Percentiles rank a stretch among this genome's conserved stretches.
Conservation (phyloP, 30 jellyfish, hydroid and myxozoan species). For the Cassiopea xamachana region DNA sequence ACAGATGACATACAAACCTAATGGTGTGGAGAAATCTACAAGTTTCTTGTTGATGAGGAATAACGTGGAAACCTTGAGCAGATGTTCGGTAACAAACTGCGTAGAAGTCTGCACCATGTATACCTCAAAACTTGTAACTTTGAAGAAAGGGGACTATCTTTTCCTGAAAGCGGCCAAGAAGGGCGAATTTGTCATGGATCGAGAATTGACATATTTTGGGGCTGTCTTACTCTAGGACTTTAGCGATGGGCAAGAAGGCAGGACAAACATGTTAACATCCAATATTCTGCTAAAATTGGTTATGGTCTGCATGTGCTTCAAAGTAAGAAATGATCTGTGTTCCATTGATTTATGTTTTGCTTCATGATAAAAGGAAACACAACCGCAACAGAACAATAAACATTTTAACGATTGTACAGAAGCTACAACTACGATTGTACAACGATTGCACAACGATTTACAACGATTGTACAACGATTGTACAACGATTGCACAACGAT, state of each 20-base stretch:
- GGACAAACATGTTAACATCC: too few species aligned
- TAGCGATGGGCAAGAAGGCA: background rate
- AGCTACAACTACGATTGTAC: too few species aligned
- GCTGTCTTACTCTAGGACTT: background rate
- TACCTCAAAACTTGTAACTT: background rate
- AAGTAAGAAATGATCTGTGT: too few species aligned
- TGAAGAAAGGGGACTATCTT: background rate
- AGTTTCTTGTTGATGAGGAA: background rate
- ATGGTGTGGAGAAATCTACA: background rate
- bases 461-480: too few species aligned
- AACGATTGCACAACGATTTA: too few species aligned
- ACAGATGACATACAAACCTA: background rate
- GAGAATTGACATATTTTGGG: background rate
- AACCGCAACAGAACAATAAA: too few species aligned
- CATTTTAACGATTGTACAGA: too few species aligned
- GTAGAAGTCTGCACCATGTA: background rate
- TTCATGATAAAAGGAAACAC: too few species aligned
- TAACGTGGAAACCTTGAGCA: background rate
- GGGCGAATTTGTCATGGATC: background rate
- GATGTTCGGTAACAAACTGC: background rate
- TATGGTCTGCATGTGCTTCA: too few species aligned
- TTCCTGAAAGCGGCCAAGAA: background rate
- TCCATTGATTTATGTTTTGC: too few species aligned
- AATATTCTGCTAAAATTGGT: too few species aligned
- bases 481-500: too few species aligned